These are phyloP conservation scores for Oenanthe oenanthe DNA, from an alignment of 2,113 vertebrate genomes.

Conservation along the genomic window DNA sequence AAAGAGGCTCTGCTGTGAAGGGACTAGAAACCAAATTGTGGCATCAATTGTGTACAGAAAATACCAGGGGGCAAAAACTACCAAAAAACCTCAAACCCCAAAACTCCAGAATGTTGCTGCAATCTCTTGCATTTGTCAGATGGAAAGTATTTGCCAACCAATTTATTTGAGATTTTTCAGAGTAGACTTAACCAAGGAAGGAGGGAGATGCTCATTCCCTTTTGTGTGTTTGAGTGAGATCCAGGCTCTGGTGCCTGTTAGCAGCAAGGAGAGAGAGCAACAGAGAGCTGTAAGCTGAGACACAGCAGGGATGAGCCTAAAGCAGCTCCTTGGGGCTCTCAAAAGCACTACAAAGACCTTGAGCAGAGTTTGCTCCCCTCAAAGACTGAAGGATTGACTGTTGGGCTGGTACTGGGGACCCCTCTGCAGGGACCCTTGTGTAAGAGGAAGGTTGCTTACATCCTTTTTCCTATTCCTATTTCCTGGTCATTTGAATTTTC, in stretches of 20 bases:
- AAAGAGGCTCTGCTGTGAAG: neutral
- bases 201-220: neutral
- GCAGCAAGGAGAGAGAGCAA: neutral
- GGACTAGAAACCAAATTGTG: neutral
- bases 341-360: neutral
- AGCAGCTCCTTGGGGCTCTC: neutral
- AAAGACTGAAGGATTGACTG: neutral
- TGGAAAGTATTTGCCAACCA: neutral
- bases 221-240: neutral
- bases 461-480: neutral
- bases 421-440: neutral
- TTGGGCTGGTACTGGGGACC: neutral
- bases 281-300: neutral
- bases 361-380: neutral
- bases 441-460: neutral
- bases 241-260: neutral
- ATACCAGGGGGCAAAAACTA: neutral
- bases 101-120: neutral
- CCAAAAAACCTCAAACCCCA: neutral
- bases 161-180: neutral
- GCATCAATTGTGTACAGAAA: neutral
- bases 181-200: neutral
- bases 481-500: neutral
- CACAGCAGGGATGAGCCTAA: neutral
- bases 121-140: neutral